A percentile compares a stretch with the other conserved stretches of the same genome.
These are phyloP conservation scores for Timandra comae DNA, from an alignment of 2,888 invertebrate species.

Conservation along the genomic window DNA sequence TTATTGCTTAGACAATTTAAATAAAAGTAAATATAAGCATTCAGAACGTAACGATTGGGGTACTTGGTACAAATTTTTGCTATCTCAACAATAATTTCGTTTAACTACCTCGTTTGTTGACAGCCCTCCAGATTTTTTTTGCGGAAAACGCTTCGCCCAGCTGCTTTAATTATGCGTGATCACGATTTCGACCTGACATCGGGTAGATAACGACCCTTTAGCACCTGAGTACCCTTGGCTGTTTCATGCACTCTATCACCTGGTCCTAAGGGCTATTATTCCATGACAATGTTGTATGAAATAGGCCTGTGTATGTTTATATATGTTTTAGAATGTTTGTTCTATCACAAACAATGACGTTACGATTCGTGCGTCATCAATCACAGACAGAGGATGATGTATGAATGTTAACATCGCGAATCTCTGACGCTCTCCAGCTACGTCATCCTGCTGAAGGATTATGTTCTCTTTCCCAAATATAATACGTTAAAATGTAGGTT, in stretches of 20 bases:
- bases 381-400: conserved; percentile 37
- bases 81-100: conserved; percentile 5
- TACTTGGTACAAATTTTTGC: conserved; percentile 4
- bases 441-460: conserved; percentile 8
- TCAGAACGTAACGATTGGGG: conserved; percentile 5
- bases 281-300: neutral
- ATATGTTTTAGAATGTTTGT: conserved; percentile 10
- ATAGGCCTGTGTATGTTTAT: neutral
- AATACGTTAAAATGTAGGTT: too few species aligned
- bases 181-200: conserved; percentile 22
- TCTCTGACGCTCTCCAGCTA: conserved; percentile 20
- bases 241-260: conserved; percentile 2
- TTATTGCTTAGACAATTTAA: conserved; percentile 1
- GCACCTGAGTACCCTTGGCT: conserved; percentile 2
- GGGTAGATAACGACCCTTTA: conserved; percentile 14
- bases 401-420: conserved; percentile 28
- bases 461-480: too few species aligned
- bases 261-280: conserved; percentile 5
- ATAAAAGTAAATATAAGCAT: conserved; percentile 1
- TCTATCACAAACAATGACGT: conserved; percentile 37
- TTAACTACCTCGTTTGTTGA: conserved; percentile 8
- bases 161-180: conserved; percentile 22
- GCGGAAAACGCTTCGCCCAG: conserved; percentile 9
- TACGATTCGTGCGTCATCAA: conserved; percentile 34
- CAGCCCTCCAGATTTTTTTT: conserved; percentile 11